Conservation (phyloP, 2,888 invertebrate genomes). For the Holacanthella duospinosa region DNA sequence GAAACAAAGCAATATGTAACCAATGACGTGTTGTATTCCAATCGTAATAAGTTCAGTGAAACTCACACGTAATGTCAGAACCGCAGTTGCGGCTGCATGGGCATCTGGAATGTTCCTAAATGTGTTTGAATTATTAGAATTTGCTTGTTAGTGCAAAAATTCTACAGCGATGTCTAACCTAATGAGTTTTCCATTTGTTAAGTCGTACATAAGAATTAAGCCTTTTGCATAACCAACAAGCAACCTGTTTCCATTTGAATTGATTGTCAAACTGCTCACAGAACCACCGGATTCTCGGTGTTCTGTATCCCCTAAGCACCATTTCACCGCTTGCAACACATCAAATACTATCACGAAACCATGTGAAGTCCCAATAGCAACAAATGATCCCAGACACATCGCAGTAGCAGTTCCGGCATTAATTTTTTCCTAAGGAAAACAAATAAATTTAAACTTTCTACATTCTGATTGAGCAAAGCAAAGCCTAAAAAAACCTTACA, state of each 20-base stretch:
- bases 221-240: slow-evolving; percentile 72
- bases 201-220: slow-evolving; percentile 79
- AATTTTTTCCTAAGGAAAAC: slow-evolving; percentile 60
- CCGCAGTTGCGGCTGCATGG: slow-evolving; percentile 72
- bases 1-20: slow-evolving; percentile 37
- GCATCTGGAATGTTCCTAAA: slow-evolving; percentile 38
- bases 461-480: not conserved
- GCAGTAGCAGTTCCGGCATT: slow-evolving; percentile 81
- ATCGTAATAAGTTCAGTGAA: not conserved
- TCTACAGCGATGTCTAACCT: slow-evolving; percentile 30
- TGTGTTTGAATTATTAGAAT: no score
- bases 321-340: slow-evolving; percentile 72
- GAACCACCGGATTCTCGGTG: slow-evolving; percentile 50
- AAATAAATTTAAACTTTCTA: not conserved
- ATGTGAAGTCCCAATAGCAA: slow-evolving; percentile 88
- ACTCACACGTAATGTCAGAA: slow-evolving; percentile 57
- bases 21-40: not conserved
- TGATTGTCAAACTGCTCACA: slow-evolving; percentile 62
- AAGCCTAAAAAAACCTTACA: no score
- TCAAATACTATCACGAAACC: slow-evolving; percentile 81
- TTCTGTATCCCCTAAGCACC: slow-evolving; percentile 57
- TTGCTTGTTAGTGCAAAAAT: no score
- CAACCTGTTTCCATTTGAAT: slow-evolving; percentile 72
- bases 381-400: slow-evolving; percentile 60
- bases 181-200: slow-evolving; percentile 61